phyloP scores from a whole-genome alignment of 2,888 invertebrate species.

The Lordiphosa fenestrarum region DNA sequence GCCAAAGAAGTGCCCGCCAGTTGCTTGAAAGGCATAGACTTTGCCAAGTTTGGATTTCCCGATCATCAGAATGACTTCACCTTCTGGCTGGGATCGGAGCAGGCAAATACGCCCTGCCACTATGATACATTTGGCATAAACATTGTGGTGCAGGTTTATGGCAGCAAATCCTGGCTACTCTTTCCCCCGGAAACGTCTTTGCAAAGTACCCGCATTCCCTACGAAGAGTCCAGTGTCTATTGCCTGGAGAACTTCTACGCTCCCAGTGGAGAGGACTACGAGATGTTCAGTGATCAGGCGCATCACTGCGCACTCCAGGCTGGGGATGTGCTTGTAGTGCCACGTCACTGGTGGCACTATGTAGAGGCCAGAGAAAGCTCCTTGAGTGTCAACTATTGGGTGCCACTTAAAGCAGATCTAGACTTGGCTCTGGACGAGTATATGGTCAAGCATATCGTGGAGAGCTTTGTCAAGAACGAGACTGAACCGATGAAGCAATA shows the following conservation, averaged over 20 bases:
- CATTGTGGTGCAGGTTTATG: constrained; percentile 92
- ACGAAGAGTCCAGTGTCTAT: constrained; percentile 97
- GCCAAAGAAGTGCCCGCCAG: constrained; percentile 58
- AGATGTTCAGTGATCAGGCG: constrained; percentile 41
- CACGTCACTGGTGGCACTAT: constrained; percentile 98
- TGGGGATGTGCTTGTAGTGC: constrained; percentile 94
- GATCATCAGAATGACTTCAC: constrained; percentile 88
- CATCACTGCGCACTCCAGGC: constrained; percentile 86
- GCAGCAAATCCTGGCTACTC: constrained; percentile 95
- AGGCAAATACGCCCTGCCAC: constrained; percentile 96
- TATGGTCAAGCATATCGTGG: constrained; percentile 85
- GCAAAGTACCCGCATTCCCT: constrained; percentile 92
- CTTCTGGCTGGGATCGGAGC: constrained; percentile 92
- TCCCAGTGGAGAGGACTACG: constrained; percentile 79
- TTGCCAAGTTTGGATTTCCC: constrained; percentile 87
- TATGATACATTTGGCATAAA: constrained; percentile 97
- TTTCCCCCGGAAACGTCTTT: constrained; percentile 91
- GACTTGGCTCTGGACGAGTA: constrained; percentile 82
- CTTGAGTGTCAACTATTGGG: constrained; percentile 85
- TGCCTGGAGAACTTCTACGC: constrained; percentile 90
- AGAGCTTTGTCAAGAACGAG: constrained; percentile 83
- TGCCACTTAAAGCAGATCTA: constrained; percentile 83
- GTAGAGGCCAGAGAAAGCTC: constrained; percentile 91
- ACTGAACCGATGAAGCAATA: constrained; percentile 81
- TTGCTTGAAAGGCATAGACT: constrained; percentile 82